Evolutionary conservation across 2,113 vertebrate genomes (phyloP).

Genomic region (Odontophorus gujanensis): DNA sequence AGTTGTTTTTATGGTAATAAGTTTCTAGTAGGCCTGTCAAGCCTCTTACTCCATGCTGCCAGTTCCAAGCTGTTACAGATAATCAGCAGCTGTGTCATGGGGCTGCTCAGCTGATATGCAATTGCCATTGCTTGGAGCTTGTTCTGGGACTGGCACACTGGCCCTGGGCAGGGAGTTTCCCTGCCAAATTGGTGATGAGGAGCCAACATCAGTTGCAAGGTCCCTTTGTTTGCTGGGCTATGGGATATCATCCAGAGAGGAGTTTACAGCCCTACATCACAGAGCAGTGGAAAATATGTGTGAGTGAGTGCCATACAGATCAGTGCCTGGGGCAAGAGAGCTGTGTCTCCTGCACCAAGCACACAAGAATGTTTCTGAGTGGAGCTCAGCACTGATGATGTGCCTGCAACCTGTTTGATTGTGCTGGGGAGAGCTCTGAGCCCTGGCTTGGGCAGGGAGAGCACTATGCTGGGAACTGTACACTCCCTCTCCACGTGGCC

Average conservation of each 20-base stretch:
- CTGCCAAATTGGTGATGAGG: background rate
- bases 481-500: background rate
- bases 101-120: background rate
- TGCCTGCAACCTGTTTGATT: rapidly evolving
- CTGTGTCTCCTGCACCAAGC: background rate
- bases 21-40: background rate
- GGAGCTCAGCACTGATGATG: background rate
- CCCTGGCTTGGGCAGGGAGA: background rate
- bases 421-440: background rate
- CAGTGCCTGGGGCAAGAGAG: background rate
- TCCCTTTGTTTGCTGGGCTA: background rate
- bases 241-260: background rate
- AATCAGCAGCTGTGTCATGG: background rate
- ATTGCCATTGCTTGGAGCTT: background rate
- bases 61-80: background rate
- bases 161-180: background rate
- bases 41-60: background rate
- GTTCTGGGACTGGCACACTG: background rate
- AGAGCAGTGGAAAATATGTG: background rate
- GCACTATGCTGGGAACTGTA: background rate
- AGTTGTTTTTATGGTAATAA: background rate
- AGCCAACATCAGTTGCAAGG: background rate
- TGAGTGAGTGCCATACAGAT: rapidly evolving
- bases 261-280: background rate
- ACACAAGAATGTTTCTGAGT: background rate